These are phyloP conservation scores for Umimayanthus chanpuru DNA, from an alignment of 92 coral and sea anemone species.

Conservation along the genomic window DNA sequence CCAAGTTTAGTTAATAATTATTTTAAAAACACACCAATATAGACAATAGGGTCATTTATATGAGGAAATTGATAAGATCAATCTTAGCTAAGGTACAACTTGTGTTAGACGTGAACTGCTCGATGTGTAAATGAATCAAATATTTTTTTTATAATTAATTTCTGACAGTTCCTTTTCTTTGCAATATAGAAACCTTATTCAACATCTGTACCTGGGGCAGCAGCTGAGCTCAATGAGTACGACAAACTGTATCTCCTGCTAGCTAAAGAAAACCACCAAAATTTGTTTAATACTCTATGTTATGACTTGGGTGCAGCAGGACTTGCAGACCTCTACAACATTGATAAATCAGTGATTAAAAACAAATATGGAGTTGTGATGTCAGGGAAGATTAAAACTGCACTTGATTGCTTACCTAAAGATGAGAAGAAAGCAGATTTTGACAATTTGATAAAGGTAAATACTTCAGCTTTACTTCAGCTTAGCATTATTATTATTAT, in stretches of 20 bases:
- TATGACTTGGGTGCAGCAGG: slow-evolving; percentile 52
- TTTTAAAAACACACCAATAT: too few relatives aligned
- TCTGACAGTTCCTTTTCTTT: neutral
- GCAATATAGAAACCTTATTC: neutral
- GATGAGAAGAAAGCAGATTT: slow-evolving; percentile 2
- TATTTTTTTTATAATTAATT: neutral
- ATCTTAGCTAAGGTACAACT: too few relatives aligned
- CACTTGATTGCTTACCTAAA: neutral
- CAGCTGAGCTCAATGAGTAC: slow-evolving; percentile 52
- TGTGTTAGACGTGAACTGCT: too few relatives aligned
- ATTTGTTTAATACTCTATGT: slow-evolving; percentile 59
- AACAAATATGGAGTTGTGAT: neutral
- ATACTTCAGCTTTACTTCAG: neutral
- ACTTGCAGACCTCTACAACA: slow-evolving; percentile 48
- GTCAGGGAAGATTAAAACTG: neutral
- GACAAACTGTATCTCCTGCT: slow-evolving; percentile 72
- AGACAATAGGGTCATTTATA: too few relatives aligned
- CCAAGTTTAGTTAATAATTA: too few relatives aligned
- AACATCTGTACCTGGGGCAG: neutral
- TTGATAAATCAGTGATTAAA: slow-evolving; percentile 36
- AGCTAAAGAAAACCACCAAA: slow-evolving; percentile 50
- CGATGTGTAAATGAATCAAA: too few relatives aligned
- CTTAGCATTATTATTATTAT: too few relatives aligned
- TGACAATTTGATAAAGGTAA: slow-evolving; percentile 18
- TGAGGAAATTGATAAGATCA: too few relatives aligned